Base-by-base conservation (phyloP, 2,888 invertebrate species). In the Synergus japonicus region DNA sequence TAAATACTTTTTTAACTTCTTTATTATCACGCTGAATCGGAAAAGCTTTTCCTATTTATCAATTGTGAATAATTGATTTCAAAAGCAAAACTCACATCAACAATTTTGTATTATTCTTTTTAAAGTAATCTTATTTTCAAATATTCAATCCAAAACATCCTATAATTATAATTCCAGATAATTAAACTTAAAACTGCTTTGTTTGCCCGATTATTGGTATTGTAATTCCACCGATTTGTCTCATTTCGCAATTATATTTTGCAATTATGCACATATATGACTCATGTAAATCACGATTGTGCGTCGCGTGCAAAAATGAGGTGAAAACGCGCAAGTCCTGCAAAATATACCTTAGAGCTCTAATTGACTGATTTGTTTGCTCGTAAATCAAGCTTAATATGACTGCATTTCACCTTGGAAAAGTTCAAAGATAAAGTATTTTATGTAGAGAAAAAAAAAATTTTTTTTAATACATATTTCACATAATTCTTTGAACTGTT, bases 291-390 rank as follows among this genome's bases (percentile, higher is more conserved):
- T 54, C 29, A 29, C 73, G 37, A 73, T 37, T 37, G 54, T 73
- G 73, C 73, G 54, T 54, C 37, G 73, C 73, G 54, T 54, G 54
- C 73, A 73, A 73, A 73, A 73, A 73, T 54, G 8, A 73, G 37
- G 37, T 54, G 37, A 49, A 73, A 73, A 73, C n/a, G 49, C 9
- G 13, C 15, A 54, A 73, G 54, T 54, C 29, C 73, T 73, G 3
- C 10, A 54, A 54, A 73, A n/a, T 54, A 29, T 15, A 46, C 69
- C 49, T 69, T 49, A 69, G 69, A 69, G 29, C 13, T 37, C 54
- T 49, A 73, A 73, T 54, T 73, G n/a, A 73, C 54, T 54, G 37
- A 29, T 37, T 54, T 73, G 37, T 54, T 73, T 73, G 54, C 37
- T 29, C n/a, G 37, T 66, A 8, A n/a, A 66, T 69, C 29, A 69